Evolutionary conservation across 2,888 invertebrate genomes (phyloP), one percentile per base, ranked within the genome.

Genomic region (Agrotis ipsilon): DNA sequence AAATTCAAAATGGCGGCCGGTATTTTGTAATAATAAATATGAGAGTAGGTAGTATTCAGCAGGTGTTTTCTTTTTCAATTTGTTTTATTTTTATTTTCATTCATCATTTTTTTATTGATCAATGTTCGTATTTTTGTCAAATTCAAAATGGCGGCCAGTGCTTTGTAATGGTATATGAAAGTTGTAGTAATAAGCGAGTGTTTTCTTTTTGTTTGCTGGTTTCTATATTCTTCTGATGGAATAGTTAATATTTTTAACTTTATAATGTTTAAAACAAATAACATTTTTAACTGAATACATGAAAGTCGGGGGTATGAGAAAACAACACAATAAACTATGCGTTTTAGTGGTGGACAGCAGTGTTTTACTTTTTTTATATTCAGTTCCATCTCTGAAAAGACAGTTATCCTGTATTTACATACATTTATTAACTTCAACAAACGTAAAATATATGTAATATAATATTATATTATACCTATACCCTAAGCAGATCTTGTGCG

Each of bases 401-500:
- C 9, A 39, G 9, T 39, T 39, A 39, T 39, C 39, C 39, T 39
- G 11, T 39, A 39, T 39, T 9, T 4, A 59, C 9, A 49, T 24
- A 48, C 1, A 3, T 6, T n/a, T n/a, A n/a, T n/a, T n/a, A n/a
- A n/a, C n/a, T n/a, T n/a, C n/a, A n/a, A n/a, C n/a, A n/a, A n/a
- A n/a, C 2, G 24, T 39, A 27, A 39, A 39, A 39, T 39, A 11
- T 39, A 39, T 39, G 39, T 39, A 11, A 39, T 39, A 39, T 9
- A 39, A 39, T 39, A 39, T 9, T 21, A 43, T 4, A 39, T 5
- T 32, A 52, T 19, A 64, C 16, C 13, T 14, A 63, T 32, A 11
- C n/a, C 1, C 54, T 39, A 54, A 46, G 18, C 75, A 80, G 71
- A 75, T 19, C 32, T n/a, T 55, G 72, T 78, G 14, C 32, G n/a